phyloP scores from a whole-genome alignment of 1,140 invertebrate genomes.

The Drosophila obscura region DNA sequence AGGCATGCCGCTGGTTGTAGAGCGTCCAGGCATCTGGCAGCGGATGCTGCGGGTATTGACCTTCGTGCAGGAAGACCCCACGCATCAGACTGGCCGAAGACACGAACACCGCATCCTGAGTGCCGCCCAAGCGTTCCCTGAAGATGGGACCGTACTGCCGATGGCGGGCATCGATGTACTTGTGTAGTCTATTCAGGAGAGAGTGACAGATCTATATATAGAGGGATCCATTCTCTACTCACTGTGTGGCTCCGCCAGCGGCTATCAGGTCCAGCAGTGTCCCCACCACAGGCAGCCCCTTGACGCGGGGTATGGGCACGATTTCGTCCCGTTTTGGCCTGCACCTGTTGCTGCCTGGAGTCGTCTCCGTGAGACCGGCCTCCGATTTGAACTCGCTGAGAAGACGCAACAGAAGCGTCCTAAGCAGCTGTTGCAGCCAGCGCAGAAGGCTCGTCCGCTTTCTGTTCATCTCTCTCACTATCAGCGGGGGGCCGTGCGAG shows the following conservation, averaged over 20 bases:
- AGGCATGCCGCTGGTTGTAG: slow-evolving; percentile 90
- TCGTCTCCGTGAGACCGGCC: neutral
- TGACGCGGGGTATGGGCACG: slow-evolving; percentile 60
- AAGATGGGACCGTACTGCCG: slow-evolving; percentile 90
- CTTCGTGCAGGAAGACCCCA: slow-evolving; percentile 90
- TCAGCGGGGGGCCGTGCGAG: slow-evolving; percentile 27
- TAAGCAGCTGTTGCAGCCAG: slow-evolving; percentile 43
- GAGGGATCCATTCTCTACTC: slow-evolving; percentile 31
- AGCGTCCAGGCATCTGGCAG: slow-evolving; percentile 92
- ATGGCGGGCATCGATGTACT: slow-evolving; percentile 90
- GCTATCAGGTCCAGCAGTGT: slow-evolving; percentile 85
- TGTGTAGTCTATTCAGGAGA: slow-evolving; percentile 85
- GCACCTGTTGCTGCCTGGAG: too few relatives aligned
- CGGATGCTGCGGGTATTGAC: slow-evolving; percentile 90
- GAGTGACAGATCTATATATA: neutral
- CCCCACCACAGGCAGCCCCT: slow-evolving; percentile 86
- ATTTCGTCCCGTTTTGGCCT: slow-evolving; percentile 27
- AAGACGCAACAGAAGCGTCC: slow-evolving; percentile 38
- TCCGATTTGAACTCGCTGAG: slow-evolving; percentile 18
- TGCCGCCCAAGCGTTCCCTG: slow-evolving; percentile 87
- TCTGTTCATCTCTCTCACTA: slow-evolving; percentile 17
- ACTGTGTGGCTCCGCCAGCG: slow-evolving; percentile 85
- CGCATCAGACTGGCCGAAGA: slow-evolving; percentile 86
- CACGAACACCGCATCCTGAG: slow-evolving; percentile 88
- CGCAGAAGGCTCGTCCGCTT: slow-evolving; percentile 30